Evolutionary conservation across 1,140 invertebrate species (phyloP).

Genomic region (Drosophila pectinifera): DNA sequence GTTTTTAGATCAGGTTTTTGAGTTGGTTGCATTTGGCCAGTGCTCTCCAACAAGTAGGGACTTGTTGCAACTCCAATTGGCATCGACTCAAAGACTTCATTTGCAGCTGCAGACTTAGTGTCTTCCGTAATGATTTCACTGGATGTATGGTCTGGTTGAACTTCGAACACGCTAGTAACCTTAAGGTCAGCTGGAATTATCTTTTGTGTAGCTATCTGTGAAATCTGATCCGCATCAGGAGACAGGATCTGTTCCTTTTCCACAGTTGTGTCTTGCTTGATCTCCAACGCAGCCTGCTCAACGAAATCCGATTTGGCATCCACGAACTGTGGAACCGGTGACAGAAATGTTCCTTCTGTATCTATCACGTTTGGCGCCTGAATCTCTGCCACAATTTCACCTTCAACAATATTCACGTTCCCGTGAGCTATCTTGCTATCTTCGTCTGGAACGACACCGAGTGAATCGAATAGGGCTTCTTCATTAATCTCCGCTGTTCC

Average conservation of each 20-base stretch:
- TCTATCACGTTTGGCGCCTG: constrained; percentile 49
- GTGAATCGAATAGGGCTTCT: constrained; percentile 40
- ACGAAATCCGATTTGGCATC: constrained; percentile 53
- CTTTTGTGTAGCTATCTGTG: constrained; percentile 32
- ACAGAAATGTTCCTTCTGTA: constrained; percentile 31
- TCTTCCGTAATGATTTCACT: constrained; percentile 26
- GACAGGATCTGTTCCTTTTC: constrained; percentile 47
- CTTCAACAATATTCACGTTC: constrained; percentile 79
- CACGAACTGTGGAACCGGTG: constrained; percentile 9
- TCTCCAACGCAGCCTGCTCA: constrained; percentile 57
- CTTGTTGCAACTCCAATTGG: constrained; percentile 45
- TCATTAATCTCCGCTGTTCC: constrained; percentile 41
- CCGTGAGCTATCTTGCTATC: constrained; percentile 15
- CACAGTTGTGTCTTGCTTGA: constrained; percentile 47
- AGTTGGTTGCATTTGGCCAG: constrained; percentile 8
- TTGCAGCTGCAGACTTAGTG: constrained; percentile 18
- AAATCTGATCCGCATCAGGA: background rate
- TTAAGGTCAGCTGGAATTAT: constrained; percentile 37
- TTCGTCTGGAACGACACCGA: constrained; percentile 12
- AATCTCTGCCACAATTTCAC: constrained; percentile 56
- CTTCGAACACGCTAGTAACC: constrained; percentile 37
- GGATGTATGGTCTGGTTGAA: constrained; percentile 37
- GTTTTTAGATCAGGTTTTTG: constrained; percentile 44
- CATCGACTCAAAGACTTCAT: constrained; percentile 36
- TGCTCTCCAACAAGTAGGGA: constrained; percentile 32